Base-by-base conservation (phyloP, 64 coral and sea anemone genomes). In the Anthopleura sola region DNA sequence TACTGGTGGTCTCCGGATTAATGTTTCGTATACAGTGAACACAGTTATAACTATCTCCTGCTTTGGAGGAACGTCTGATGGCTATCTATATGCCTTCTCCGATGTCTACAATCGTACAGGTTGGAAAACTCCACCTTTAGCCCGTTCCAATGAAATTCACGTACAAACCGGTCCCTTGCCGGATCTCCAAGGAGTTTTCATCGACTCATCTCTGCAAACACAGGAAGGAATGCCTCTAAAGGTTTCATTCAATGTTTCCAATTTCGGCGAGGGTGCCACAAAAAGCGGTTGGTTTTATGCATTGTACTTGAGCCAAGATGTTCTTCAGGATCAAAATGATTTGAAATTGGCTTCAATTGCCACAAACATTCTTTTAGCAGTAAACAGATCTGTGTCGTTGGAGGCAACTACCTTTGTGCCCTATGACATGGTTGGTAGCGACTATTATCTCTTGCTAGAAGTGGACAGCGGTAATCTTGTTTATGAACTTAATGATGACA, bases 271-370 rank as follows among this genome's bases (percentile, higher is more conserved):
- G 49, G 90, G 71, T 2, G 2, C 76, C 34, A 75, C 62, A 7
- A 77, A 82, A n/a, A 81, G 85, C 0, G 82, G 60, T 7, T 95
- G 88, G 88, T 84, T 80, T 56, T 83, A 87, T 60, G 82, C 93
- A 1, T 68, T 95, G 57, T 87, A 91, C 24, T 89, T 95, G 39
- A 95, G 93, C 55, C 81, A 87, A 91, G 93, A 95, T 53, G 56
- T 91, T 16, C 82, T 95, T 10, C 20, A 88, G 17, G 93, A 95
- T 86, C 89, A 89, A 47, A 91, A 91, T 88, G 93, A 95, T 46
- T 80, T 55, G 18, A 88, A 84, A 58, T 85, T 95, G 24, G 55
- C 50, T 17, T 91, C 93, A 56, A 49, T 48, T 18, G 68, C 77
- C 53, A 76, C 83, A 17, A 75, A 58, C n/a, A 19, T 64, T 40